These are phyloP conservation scores for Macropis europaea DNA, from an alignment of 2,888 invertebrate species.

Conservation along the genomic window DNA sequence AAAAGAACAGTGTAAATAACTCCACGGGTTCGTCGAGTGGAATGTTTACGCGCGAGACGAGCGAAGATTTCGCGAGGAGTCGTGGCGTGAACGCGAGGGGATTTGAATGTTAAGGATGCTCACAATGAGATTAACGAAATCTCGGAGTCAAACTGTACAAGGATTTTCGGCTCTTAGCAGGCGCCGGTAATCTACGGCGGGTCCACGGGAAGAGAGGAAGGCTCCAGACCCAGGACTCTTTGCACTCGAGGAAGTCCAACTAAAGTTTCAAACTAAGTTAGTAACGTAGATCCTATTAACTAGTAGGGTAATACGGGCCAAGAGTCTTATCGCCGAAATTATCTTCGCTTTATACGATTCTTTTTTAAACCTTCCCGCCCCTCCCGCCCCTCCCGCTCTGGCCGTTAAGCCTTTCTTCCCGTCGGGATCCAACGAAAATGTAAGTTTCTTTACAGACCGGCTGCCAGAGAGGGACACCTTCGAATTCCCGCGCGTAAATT, in stretches of 20 bases:
- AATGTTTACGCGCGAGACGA: background rate
- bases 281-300: conserved; percentile 70
- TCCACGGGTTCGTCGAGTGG: background rate
- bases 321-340: conserved; percentile 70
- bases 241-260: conserved; percentile 55
- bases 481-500: conserved; percentile 41
- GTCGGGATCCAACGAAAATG: conserved; percentile 2
- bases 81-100: conserved; percentile 6
- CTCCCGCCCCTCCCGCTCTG: background rate
- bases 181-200: conserved; percentile 50
- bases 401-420: background rate
- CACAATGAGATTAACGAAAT: conserved; percentile 51
- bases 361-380: conserved; percentile 44
- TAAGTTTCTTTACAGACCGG: conserved; percentile 12
- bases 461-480: conserved; percentile 9
- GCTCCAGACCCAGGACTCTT: conserved; percentile 46
- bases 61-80: conserved; percentile 7
- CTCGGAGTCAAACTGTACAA: conserved; percentile 55
- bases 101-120: conserved; percentile 40
- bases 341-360: conserved; percentile 67
- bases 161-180: conserved; percentile 51
- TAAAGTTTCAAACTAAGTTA: conserved; percentile 70
- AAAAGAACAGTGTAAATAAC: too few relatives aligned
- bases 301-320: conserved; percentile 67
- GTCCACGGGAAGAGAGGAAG: conserved; percentile 39